Base-by-base conservation (phyloP, 2,113 vertebrate species). In the Rhinopomastus cyanomelas region DNA sequence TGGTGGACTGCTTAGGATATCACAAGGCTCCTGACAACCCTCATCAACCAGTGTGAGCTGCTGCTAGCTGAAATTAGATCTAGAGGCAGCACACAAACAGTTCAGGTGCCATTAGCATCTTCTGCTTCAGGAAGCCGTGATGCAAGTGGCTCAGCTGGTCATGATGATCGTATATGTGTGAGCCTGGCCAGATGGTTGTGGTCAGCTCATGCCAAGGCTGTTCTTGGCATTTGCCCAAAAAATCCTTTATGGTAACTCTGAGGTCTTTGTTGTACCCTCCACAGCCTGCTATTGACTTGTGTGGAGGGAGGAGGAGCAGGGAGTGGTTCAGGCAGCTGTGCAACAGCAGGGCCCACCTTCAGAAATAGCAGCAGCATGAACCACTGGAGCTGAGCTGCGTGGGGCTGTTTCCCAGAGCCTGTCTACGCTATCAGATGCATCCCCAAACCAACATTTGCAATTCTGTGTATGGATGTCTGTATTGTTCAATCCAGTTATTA, bases 131-230 rank as follows among this genome's bases (percentile, higher is more conserved):
- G 52, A 81, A 71, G 8, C 53, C 21, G 26, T 75, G 71, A 85
- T 81, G 84, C 51, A 60, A 34, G 66, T 88, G 88, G 78, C 88
- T 92, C 62, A 90, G 66, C 81, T 81, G 86, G 65, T 86, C 55
- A 4, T 1, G 4, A 26, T 65, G 48, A 27, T 86, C n/a, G 16
- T 48, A 20, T 48, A 20, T 20, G 13, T 60, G 13, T 66, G 85
- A 71, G 72, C 52, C 60, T 77, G 55, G 57, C 84, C 92, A 88
- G 81, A 86, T 86, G 81, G 80, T 73, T 87, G 51, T 49, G 84
- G 92, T 86, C 81, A 94, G 61, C 61, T 86, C 13, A 19, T 86
- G 90, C 90, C 90, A 84, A 81, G 66, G 37, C 29, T 56, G 20
- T 52, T 19, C 44, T 84, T 92, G 84, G 81, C 78, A 57, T 88